These are phyloP conservation scores for Mythimna ferrago DNA, from an alignment of 2,888 invertebrate genomes.

Conservation along the genomic window DNA sequence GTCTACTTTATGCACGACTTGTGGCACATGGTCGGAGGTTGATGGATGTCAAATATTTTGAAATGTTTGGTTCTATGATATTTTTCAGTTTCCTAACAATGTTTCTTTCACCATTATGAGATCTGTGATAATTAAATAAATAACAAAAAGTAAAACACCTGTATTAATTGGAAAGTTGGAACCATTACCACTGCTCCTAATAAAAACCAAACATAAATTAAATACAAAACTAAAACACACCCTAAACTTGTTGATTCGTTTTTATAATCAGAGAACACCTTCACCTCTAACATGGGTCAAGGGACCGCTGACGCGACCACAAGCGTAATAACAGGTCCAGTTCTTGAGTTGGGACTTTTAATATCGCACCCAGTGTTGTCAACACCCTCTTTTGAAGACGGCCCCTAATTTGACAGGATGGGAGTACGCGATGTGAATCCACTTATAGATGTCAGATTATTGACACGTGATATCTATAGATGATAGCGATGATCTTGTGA, in stretches of 20 bases:
- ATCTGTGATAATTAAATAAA: no score
- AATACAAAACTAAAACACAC: conserved; percentile 27
- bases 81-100: no score
- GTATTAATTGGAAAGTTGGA: no score
- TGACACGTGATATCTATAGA: conserved; percentile 30
- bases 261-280: conserved; percentile 64
- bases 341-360: conserved; percentile 81
- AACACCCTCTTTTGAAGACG: conserved; percentile 69
- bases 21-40: no score
- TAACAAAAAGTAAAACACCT: no score
- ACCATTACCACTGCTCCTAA: background rate
- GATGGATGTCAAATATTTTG: no score
- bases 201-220: conserved; percentile 30
- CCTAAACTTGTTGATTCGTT: conserved; percentile 76
- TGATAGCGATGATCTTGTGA: conserved; percentile 14
- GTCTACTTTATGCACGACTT: no score
- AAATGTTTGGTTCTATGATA: no score
- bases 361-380: conserved; percentile 73
- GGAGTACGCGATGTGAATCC: conserved; percentile 55
- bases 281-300: conserved; percentile 76
- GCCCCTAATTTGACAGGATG: conserved; percentile 73
- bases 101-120: no score
- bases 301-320: conserved; percentile 81
- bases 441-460: conserved; percentile 43
- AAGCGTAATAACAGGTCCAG: conserved; percentile 70